Percentiles rank a stretch among this genome's conserved stretches.
Evolutionary conservation across 1,140 invertebrate species (phyloP).

Genomic region (Drosophila nikananu): DNA sequence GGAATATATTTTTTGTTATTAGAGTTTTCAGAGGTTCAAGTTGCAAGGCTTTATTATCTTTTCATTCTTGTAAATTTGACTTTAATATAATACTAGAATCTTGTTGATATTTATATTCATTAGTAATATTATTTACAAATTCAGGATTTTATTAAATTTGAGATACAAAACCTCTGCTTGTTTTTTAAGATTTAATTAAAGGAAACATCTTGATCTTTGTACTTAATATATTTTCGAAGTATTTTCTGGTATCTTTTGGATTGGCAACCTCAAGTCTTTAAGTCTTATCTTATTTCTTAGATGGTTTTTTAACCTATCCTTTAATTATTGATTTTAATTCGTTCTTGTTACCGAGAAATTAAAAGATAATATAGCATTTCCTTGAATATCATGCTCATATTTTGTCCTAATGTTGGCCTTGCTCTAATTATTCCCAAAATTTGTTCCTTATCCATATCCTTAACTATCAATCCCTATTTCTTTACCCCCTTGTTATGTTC

Average conservation of each 20-base stretch:
- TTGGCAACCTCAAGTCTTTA: not conserved
- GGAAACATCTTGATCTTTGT: not conserved
- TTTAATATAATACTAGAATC: not conserved
- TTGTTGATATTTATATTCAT: too few relatives aligned
- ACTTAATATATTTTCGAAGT: not conserved
- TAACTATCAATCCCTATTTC: conserved; percentile 3
- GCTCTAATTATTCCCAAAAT: too few relatives aligned
- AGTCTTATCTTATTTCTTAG: not conserved
- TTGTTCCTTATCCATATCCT: not conserved
- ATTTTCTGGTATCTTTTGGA: not conserved
- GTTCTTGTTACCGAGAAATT: not conserved
- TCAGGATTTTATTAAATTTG: not conserved
- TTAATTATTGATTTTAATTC: not conserved
- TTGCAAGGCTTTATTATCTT: not conserved
- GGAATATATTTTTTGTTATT: not conserved
- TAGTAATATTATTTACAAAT: not conserved
- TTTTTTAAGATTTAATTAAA: not conserved
- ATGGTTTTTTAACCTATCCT: too few relatives aligned
- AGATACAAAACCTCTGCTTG: not conserved
- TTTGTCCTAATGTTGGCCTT: not conserved
- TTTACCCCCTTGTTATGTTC: conserved; percentile 10
- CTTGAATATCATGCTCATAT: too few relatives aligned
- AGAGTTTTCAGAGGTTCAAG: not conserved
- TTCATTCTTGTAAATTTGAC: not conserved
- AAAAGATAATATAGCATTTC: not conserved